A percentile compares a stretch with the other conserved stretches of the same genome.
These are phyloP conservation scores for Spodoptera picta DNA, from an alignment of 2,888 invertebrate genomes.

Conservation along the genomic window DNA sequence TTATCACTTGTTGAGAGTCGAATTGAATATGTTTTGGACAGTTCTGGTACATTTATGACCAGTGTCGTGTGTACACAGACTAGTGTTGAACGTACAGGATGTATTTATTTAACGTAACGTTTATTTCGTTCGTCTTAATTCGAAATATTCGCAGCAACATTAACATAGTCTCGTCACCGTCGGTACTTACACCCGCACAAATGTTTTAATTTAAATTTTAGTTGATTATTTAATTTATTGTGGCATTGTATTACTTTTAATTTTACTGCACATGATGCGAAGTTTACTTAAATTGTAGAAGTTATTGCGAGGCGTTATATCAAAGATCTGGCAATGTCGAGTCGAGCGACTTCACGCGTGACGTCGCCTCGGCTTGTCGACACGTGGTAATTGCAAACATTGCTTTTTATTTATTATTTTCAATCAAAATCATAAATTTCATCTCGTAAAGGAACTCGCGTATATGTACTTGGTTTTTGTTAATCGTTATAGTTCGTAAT, in stretches of 20 bases:
- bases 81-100: constrained; percentile 25
- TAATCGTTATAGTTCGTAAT: constrained; percentile 77
- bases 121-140: constrained; percentile 39
- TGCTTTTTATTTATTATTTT: constrained; percentile 51
- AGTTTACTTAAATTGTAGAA: constrained; percentile 81
- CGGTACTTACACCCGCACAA: constrained; percentile 86
- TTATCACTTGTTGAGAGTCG: too few species aligned
- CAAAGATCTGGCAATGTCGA: constrained; percentile 62
- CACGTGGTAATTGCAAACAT: constrained; percentile 27
- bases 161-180: constrained; percentile 54
- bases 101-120: constrained; percentile 14
- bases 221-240: constrained; percentile 78
- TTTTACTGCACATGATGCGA: constrained; percentile 73
- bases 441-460: constrained; percentile 79
- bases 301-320: constrained; percentile 53
- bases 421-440: constrained; percentile 52
- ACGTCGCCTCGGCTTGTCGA: too few species aligned
- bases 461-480: constrained; percentile 78
- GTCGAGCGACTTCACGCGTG: constrained; percentile 41
- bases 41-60: constrained; percentile 14
- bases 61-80: constrained; percentile 8
- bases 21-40: constrained; percentile 1
- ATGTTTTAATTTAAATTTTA: constrained; percentile 71
- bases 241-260: constrained; percentile 69
- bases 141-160: constrained; percentile 41